Evolutionary conservation across 1,140 invertebrate species (phyloP), one percentile per base, ranked within the genome.

Genomic region (Phymorhynchus buccinoides): DNA sequence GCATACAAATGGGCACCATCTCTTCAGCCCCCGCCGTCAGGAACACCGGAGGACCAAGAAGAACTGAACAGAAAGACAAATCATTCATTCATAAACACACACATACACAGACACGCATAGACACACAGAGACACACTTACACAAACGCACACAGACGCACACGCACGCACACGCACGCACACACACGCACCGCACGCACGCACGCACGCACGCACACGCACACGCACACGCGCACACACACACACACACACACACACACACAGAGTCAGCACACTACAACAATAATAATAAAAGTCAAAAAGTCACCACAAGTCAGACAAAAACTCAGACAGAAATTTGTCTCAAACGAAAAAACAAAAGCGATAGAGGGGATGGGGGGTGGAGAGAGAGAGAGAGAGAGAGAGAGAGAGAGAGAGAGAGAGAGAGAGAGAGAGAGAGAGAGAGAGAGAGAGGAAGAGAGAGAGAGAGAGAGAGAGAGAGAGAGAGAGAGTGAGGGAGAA

Each of bases 141-240:
- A 71, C 66, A 71, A 14, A 71, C 66, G 7, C 66, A 71, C 66
- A 32, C 66, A 71, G 14, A 32, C 66, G n/a, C 66, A 32, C 66
- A 32, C 18, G 30, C 66, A 71, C 66, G 6, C 66, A 71, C 66
- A 71, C 66, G 30, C 66, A 71, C 66, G 30, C 66, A 71, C 66
- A 71, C 66, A 71, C 66, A 71, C n/a, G 30, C n/a, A n/a, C n/a
- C n/a, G n/a, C n/a, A n/a, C n/a, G n/a, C n/a, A n/a, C n/a, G n/a
- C n/a, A n/a, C n/a, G 7, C 18, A 52, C 66, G 30, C 66, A 71
- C 66, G 30, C 66, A 71, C 66, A 71, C 66, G 30, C 66, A 71
- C n/a, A 71, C 66, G 30, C 66, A 71, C 66, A 71, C 66, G 30
- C 66, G 42, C 71, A 75, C 66, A 71, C 66, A 71, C 66, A 71